A percentile compares a stretch with the other conserved stretches of the same genome.
Conservation (phyloP, 2,113 vertebrate species). For the Oncorhynchus gorbuscha region DNA sequence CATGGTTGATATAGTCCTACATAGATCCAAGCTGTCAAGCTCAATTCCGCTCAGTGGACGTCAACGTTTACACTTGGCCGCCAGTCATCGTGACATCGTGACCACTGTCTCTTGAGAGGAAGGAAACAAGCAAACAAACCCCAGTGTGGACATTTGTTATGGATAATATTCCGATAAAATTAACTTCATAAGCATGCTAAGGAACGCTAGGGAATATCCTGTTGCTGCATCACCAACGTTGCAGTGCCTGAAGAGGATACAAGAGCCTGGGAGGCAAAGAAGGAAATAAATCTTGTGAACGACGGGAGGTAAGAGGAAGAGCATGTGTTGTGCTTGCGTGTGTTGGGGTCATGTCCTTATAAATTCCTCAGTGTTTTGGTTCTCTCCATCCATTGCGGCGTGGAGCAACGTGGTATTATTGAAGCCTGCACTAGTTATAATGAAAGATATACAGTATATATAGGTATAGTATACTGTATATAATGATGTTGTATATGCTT, state of each 20-base stretch:
- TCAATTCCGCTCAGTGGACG: too few relatives aligned
- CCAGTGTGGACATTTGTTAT: not conserved
- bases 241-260: not conserved
- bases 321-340: not conserved
- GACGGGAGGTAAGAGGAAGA: not conserved
- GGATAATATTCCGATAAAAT: not conserved
- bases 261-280: not conserved
- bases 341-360: not conserved
- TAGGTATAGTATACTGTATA: too few relatives aligned
- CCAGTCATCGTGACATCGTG: not conserved
- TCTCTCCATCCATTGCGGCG: not conserved
- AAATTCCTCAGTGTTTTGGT: not conserved
- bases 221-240: not conserved
- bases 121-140: not conserved
- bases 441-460: too few relatives aligned
- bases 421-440: too few relatives aligned
- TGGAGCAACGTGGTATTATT: too few relatives aligned
- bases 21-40: too few relatives aligned
- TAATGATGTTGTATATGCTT: too few relatives aligned
- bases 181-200: not conserved
- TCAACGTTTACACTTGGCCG: too few relatives aligned
- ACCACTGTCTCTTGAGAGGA: not conserved
- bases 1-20: not conserved
- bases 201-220: not conserved
- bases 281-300: not conserved